Evolutionary conservation across 1,140 invertebrate genomes (phyloP).

Genomic region (Cotesia typhae): DNA sequence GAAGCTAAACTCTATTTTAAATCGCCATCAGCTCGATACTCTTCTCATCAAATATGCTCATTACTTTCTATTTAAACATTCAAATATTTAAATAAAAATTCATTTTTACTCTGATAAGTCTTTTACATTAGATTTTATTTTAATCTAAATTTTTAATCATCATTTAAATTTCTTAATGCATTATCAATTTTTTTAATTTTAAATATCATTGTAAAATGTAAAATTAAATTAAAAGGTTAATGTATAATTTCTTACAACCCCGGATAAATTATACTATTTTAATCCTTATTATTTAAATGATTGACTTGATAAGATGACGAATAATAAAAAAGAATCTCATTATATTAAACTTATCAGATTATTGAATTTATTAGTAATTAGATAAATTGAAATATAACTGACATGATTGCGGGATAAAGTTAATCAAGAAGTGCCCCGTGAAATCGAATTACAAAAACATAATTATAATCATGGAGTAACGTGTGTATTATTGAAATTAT

Average conservation of each 20-base stretch:
- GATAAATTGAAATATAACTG: slow-evolving; percentile 1
- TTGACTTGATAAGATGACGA: too few relatives aligned
- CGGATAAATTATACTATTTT: too few relatives aligned
- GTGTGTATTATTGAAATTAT: slow-evolving; percentile 5
- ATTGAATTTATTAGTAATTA: background rate
- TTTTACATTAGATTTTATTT: too few relatives aligned
- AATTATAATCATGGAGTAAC: slow-evolving; percentile 15
- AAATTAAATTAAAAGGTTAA: too few relatives aligned
- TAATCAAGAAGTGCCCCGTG: slow-evolving; percentile 11
- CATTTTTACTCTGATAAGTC: background rate
- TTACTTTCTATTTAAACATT: background rate
- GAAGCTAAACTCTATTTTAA: slow-evolving; percentile 17
- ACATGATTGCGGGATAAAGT: slow-evolving; percentile 15
- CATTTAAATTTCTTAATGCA: background rate
- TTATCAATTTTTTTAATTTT: background rate
- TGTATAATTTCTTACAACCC: too few relatives aligned
- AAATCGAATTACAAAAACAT: slow-evolving; percentile 24
- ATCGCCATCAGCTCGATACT: background rate
- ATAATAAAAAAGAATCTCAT: too few relatives aligned
- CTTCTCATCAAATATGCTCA: background rate
- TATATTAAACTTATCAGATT: too few relatives aligned
- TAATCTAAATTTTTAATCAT: too few relatives aligned
- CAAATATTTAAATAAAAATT: background rate
- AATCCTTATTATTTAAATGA: too few relatives aligned
- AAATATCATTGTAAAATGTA: too few relatives aligned